A percentile compares a stretch with the other conserved stretches of the same genome.
Evolutionary conservation across 2,113 vertebrate genomes (phyloP).

Genomic region (Thinocorus orbignyianus): DNA sequence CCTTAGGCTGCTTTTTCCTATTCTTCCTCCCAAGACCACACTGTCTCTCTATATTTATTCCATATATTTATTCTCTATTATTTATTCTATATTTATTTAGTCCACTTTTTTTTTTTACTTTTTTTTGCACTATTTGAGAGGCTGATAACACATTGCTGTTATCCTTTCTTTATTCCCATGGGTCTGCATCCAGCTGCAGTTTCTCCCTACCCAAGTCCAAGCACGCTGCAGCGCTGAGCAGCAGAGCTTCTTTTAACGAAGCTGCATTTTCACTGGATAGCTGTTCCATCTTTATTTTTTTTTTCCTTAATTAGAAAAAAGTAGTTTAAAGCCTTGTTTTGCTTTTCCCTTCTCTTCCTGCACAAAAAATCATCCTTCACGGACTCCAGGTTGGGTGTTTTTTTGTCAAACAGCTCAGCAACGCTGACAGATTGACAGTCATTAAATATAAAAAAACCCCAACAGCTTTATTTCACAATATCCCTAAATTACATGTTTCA

Average conservation of each 20-base stretch:
- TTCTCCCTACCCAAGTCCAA: neutral
- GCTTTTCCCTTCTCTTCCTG: neutral
- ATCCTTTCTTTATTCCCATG: neutral
- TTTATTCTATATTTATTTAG: too few species aligned
- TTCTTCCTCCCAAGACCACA: neutral
- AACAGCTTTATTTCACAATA: neutral
- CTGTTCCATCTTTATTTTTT: neutral
- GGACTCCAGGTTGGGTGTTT: neutral
- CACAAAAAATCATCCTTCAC: neutral
- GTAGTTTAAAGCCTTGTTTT: neutral
- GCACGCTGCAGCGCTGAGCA: neutral
- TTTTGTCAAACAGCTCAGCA: neutral
- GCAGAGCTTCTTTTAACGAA: neutral
- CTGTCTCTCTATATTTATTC: neutral
- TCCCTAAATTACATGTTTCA: slow-evolving; percentile 5
- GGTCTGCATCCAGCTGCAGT: neutral
- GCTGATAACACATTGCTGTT: neutral
- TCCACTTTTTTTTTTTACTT: too few species aligned
- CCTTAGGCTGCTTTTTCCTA: neutral
- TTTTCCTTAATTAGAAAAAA: neutral
- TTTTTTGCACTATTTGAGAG: neutral
- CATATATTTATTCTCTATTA: too few species aligned
- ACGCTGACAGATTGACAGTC: slow-evolving; percentile 8
- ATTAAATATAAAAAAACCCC: neutral
- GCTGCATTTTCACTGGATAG: neutral